Percentiles rank a stretch among this genome's conserved stretches.
Conservation (phyloP, 2,113 vertebrate species). For the Dissostichus mawsoni region DNA sequence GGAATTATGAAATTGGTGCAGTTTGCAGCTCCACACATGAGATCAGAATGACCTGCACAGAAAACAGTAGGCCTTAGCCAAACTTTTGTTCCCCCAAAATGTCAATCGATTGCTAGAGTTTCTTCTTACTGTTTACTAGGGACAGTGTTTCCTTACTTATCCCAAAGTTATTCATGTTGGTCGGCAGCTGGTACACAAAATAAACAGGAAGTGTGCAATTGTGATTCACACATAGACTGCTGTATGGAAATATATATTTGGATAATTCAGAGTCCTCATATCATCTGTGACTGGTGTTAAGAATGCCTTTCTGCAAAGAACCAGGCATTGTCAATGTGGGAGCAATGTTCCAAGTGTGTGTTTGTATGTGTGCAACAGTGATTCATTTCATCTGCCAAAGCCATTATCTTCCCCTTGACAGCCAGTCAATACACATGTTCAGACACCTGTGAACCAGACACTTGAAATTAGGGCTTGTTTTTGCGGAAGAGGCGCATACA, state of each 20-base stretch:
- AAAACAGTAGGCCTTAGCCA: background rate
- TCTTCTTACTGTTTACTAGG: background rate
- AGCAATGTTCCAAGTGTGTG: background rate
- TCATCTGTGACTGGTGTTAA: background rate
- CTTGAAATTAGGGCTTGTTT: constrained; percentile 29
- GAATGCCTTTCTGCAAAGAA: background rate
- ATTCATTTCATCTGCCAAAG: constrained; percentile 37
- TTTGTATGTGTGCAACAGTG: background rate
- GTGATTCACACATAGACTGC: background rate
- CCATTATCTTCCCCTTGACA: constrained; percentile 25
- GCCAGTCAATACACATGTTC: constrained; percentile 36
- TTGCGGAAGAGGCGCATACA: constrained; percentile 10
- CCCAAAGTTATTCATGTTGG: background rate
- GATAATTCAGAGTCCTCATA: background rate
- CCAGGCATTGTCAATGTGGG: background rate
- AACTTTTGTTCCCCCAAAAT: background rate
- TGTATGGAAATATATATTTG: background rate
- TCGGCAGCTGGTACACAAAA: background rate
- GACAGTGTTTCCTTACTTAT: background rate
- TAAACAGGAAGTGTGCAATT: background rate
- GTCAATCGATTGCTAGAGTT: background rate
- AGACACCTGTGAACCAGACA: constrained; percentile 55
- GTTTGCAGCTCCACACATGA: background rate
- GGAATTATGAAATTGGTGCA: background rate
- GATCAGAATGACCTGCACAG: background rate